A percentile compares a stretch with the other conserved stretches of the same genome.
phyloP scores from a whole-genome alignment of 1,140 invertebrate genomes.

The Maconellicoccus hirsutus region DNA sequence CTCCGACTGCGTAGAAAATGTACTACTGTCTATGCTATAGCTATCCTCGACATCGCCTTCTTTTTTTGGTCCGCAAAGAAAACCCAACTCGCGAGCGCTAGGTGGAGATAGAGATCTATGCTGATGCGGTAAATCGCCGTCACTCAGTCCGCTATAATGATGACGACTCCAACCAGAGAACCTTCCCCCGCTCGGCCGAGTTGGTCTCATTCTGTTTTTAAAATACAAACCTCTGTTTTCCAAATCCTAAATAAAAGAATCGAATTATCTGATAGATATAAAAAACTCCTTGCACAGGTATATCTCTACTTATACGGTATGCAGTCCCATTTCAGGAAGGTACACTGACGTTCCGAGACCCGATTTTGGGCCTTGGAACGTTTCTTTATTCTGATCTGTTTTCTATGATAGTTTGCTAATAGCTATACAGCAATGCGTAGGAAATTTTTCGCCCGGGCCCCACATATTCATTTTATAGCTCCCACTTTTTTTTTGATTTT shows the following conservation, averaged over 20 bases:
- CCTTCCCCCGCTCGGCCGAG: conserved; percentile 35
- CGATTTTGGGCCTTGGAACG: no score
- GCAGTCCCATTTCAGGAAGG: no score
- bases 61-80: conserved; percentile 43
- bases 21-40: conserved; percentile 72
- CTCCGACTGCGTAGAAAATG: conserved; percentile 85
- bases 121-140: conserved; percentile 55
- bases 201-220: conserved; percentile 52
- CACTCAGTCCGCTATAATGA: conserved; percentile 65
- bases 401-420: no score
- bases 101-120: conserved; percentile 39
- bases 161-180: conserved; percentile 57
- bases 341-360: no score
- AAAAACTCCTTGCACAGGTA: no score
- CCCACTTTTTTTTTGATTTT: no score
- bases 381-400: no score
- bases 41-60: conserved; percentile 68
- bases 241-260: conserved; percentile 62
- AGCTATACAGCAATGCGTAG: no score
- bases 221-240: conserved; percentile 66
- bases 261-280: no score
- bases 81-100: conserved; percentile 32
- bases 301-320: no score
- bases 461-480: no score
- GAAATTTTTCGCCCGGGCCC: no score